Evolutionary conservation across 2,797 vertebrate genomes (phyloP).

Genomic region (Megalops cyprinoides): DNA sequence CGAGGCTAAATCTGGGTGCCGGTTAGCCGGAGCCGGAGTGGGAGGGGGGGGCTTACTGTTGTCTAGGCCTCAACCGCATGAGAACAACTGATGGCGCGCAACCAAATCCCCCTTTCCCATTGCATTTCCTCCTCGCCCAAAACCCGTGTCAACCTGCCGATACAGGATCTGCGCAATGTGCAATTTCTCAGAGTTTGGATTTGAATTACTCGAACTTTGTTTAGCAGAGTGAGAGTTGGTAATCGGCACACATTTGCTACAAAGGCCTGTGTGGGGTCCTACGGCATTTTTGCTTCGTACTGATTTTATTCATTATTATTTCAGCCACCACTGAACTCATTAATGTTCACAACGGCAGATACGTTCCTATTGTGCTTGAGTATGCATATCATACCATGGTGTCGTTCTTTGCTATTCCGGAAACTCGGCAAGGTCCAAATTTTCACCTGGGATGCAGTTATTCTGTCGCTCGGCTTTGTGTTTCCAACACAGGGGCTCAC

Average conservation of each 20-base stretch:
- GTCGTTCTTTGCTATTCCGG: not conserved
- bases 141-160: not conserved
- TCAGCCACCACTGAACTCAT: too few species aligned
- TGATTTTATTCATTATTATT: too few species aligned
- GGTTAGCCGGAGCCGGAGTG: not conserved
- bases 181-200: not conserved
- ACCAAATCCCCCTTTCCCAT: not conserved
- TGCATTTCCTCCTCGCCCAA: not conserved
- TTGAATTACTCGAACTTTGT: not conserved
- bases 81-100: not conserved
- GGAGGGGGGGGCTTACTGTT: not conserved
- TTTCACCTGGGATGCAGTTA: not conserved
- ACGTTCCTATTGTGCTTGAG: not conserved
- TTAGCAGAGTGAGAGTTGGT: not conserved
- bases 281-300: not conserved
- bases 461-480: too few species aligned
- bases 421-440: slow-evolving; percentile 6
- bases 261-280: not conserved
- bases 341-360: not conserved
- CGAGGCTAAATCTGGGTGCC: not conserved
- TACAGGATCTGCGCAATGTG: not conserved
- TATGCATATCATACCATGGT: not conserved
- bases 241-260: not conserved
- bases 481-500: not conserved
- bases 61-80: not conserved